Evolutionary conservation across 2,888 invertebrate genomes (phyloP), one percentile per base, ranked within the genome.

Genomic region (Torymus texanus): DNA sequence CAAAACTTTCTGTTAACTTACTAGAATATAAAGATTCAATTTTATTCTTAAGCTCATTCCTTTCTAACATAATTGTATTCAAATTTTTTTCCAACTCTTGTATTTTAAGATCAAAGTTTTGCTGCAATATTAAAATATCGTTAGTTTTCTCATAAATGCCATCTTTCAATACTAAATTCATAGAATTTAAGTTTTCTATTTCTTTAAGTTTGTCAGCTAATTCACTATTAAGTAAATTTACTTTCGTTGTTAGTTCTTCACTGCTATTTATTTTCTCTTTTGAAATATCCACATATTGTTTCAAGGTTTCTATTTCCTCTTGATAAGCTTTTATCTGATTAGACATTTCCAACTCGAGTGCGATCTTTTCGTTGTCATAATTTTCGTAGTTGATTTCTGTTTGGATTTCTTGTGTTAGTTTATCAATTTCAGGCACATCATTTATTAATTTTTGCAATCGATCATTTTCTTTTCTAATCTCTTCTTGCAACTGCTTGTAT

Each of bases 41-140:
- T 56, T 75, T 81, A 55, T 68, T 59, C 41, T 53, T 78, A 8
- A 81, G 29, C 21, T 82, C 59, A 16, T 78, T 72, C 71, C 61
- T 68, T 76, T 82, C 81, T 12, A 76, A n/a, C 29, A n/a, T 12
- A 55, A 78, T 41, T 18, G 11, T 18, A 41, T 76, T 16, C 11
- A 76, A n/a, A 14, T 76, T 73, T 14, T 68, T 24, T 68, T 81
- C 76, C 14, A 79, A 61, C 29, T 81, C 68, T 66, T 65, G 58
- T 50, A 79, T 11, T 70, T 70, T 75, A 18, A 2, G 61, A 13
- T 65, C 70, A 58, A 74, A 73, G 18, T 5, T 1, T 16, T 51
- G 18, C n/a, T 76, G 63, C 10, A 79, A 12, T 18, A 65, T 53
- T 12, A 51, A 58, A 14, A 79, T 65, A 59, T 81, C 75, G 0